Conservation (phyloP, 2,113 vertebrate genomes). For the Ailurus styani region DNA sequence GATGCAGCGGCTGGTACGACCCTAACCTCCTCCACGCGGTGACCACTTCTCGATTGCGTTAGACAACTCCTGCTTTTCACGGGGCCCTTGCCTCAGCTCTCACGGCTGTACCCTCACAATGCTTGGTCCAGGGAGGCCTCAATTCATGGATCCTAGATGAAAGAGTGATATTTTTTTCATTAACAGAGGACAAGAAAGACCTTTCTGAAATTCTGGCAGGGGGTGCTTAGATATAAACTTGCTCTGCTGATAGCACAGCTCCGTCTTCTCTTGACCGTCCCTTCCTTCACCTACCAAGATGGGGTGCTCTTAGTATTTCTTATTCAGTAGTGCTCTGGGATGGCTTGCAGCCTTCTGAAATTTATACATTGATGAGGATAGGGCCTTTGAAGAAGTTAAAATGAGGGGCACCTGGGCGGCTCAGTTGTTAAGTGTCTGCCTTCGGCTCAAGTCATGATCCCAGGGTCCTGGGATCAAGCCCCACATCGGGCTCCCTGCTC, state of each 20-base stretch:
- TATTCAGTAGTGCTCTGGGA: not conserved
- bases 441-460: too few species aligned
- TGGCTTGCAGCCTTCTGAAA: not conserved
- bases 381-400: not conserved
- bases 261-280: not conserved
- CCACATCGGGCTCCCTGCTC: too few species aligned
- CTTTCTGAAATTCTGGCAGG: not conserved
- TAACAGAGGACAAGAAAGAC: not conserved
- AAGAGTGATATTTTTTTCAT: not conserved
- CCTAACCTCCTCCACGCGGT: not conserved
- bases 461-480: too few species aligned
- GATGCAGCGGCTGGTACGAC: not conserved
- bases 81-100: not conserved
- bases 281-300: not conserved
- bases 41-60: not conserved
- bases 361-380: not conserved
- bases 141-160: fast-evolving
- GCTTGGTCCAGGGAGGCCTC: not conserved
- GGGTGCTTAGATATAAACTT: not conserved
- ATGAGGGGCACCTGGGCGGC: not conserved
- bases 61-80: fast-evolving
- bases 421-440: too few species aligned
- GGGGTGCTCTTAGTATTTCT: not conserved
- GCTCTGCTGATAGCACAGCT: not conserved
- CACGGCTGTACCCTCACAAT: not conserved